Evolutionary conservation across 2,888 invertebrate genomes (phyloP), one percentile per base, ranked within the genome.

Genomic region (Lasius fuliginosus): DNA sequence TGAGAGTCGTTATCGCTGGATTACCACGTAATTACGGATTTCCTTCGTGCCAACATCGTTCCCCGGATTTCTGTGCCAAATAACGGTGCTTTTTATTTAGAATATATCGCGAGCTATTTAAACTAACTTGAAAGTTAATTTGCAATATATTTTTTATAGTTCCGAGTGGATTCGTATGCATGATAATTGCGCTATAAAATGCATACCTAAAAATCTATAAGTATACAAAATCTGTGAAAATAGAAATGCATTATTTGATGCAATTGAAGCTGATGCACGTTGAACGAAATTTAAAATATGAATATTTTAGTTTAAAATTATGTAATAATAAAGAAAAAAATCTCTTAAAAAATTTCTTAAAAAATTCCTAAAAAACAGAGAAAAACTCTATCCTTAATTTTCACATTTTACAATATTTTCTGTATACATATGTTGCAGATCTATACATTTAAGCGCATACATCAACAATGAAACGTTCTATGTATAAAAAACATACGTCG

Each of bases 1-100:
- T 27, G 79, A 71, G 42, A 71, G 79, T 79, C 79, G 46, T 79
- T 79, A 79, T 58, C 27, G 73, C 71, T 42, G 58, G 58, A 79
- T 79, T 71, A 71, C 58, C 56, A 18, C 33, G 71, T 79, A 71
- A 79, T 79, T 79, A 71, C 58, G 79, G 69, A 79, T 79, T 79
- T 79, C 46, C 71, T 58, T 23, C 69, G 1, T 60, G 42, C 56
- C 42, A 53, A 53, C 49, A 53, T n/a, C 49, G n/a, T 53, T 49
- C 11, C 49, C 58, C 18, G 33, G 23, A 56, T 69, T 69, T 58
- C 69, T 71, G 1, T 23, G 40, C n/a, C 49, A 40, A 77, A 69
- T 69, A 12, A 33, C 79, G 60, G 27, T 11, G 56, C 33, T 60
- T 23, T 18, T 30, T 23, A 49, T 76, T 53, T 49, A 11, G 23